Evolutionary conservation across 2,113 vertebrate genomes (phyloP).

Genomic region (Chionomys nivalis): DNA sequence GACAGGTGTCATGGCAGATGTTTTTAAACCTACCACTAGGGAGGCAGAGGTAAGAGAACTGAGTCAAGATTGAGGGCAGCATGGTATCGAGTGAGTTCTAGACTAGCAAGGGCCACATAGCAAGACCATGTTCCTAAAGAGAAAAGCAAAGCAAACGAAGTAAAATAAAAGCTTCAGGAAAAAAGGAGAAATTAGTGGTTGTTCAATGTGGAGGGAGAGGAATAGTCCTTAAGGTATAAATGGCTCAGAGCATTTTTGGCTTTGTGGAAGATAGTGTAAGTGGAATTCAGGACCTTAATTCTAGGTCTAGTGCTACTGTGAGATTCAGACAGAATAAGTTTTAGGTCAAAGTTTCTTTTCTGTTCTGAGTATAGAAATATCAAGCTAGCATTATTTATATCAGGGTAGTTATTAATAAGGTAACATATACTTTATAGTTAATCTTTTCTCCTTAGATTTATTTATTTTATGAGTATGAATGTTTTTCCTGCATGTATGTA

Average conservation of each 20-base stretch:
- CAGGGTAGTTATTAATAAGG: constrained; percentile 34
- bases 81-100: neutral
- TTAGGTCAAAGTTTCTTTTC: constrained; percentile 1
- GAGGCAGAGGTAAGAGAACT: neutral
- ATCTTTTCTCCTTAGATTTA: constrained; percentile 1
- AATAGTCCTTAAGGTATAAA: neutral
- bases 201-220: neutral
- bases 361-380: constrained; percentile 7
- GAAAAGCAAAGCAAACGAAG: neutral
- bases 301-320: constrained; percentile 9
- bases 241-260: constrained; percentile 28
- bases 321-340: constrained; percentile 50
- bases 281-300: constrained; percentile 8
- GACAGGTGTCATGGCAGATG: neutral
- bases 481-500: neutral
- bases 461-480: neutral
- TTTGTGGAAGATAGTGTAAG: constrained; percentile 38
- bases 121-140: neutral
- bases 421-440: constrained; percentile 1
- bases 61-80: neutral
- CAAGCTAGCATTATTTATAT: neutral
- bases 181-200: neutral
- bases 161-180: neutral
- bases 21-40: neutral
- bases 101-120: neutral